A percentile compares a stretch with the other conserved stretches of the same genome.
These are phyloP conservation scores for Coregonus sp. DNA, from an alignment of 2,797 vertebrate species.

Conservation along the genomic window DNA sequence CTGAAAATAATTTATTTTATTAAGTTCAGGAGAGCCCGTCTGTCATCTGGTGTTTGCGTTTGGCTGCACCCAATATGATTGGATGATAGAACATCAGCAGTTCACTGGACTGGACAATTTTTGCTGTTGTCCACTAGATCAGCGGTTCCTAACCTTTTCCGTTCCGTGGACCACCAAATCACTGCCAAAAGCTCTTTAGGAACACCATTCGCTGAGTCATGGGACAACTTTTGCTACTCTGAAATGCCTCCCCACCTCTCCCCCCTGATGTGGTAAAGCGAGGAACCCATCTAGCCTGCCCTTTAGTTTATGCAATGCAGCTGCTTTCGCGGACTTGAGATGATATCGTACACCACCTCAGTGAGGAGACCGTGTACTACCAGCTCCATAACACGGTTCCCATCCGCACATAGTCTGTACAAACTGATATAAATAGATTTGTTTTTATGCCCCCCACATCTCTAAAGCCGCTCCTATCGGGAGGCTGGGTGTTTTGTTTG, in stretches of 20 bases:
- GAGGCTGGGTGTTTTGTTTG: not conserved
- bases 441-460: not conserved
- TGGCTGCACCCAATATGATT: slow-evolving; percentile 12
- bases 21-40: not conserved
- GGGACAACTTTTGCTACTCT: too few relatives aligned
- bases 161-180: not conserved
- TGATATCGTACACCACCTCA: not conserved
- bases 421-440: not conserved
- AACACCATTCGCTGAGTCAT: too few relatives aligned
- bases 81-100: slow-evolving; percentile 6
- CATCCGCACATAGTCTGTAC: too few relatives aligned
- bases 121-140: not conserved
- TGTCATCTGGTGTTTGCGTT: slow-evolving; percentile 4
- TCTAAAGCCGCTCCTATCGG: not conserved
- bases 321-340: not conserved
- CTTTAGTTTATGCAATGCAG: not conserved
- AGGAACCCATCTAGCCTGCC: not conserved
- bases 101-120: slow-evolving; percentile 14
- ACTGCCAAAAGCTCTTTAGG: not conserved
- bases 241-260: not conserved
- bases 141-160: too few relatives aligned
- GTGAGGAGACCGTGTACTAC: not conserved
- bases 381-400: too few relatives aligned
- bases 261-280: not conserved
- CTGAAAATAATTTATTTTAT: not conserved